phyloP scores from a whole-genome alignment of 2,113 vertebrate genomes.

The Hoplias malabaricus region DNA sequence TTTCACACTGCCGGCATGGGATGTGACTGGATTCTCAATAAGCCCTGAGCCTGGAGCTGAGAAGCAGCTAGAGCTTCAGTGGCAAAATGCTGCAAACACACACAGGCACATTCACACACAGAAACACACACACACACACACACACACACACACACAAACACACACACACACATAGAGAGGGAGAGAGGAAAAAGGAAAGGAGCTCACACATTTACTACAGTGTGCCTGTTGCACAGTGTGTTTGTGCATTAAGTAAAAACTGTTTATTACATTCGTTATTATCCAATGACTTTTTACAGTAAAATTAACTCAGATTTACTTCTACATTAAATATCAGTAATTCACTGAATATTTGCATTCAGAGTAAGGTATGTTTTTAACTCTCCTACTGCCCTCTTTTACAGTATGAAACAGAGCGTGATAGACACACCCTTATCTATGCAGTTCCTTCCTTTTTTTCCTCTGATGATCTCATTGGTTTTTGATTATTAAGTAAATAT shows the following conservation, averaged over 20 bases:
- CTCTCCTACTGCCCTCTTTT: too few relatives aligned
- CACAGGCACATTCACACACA: conserved; percentile 39
- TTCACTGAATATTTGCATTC: too few relatives aligned
- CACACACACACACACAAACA: neutral
- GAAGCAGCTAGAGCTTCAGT: conserved; percentile 1
- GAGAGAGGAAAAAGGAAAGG: too few relatives aligned
- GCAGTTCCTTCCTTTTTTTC: too few relatives aligned
- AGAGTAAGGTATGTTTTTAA: too few relatives aligned
- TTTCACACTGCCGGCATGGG: conserved; percentile 97
- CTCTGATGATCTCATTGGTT: too few relatives aligned
- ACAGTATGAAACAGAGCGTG: too few relatives aligned
- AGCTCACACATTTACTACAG: neutral
- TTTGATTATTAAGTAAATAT: too few relatives aligned
- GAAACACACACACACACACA: conserved; percentile 29
- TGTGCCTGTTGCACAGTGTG: neutral
- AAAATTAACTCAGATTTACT: too few relatives aligned
- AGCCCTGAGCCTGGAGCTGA: conserved; percentile 81
- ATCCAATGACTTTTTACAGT: too few relatives aligned
- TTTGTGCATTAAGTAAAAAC: neutral
- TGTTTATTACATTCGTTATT: neutral
- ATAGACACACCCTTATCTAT: too few relatives aligned
- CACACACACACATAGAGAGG: conserved; percentile 13
- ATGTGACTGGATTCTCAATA: conserved; percentile 99
- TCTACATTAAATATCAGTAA: too few relatives aligned
- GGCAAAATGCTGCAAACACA: conserved; percentile 43